Evolutionary conservation across 2,888 invertebrate species (phyloP), one percentile per base, ranked within the genome.

Genomic region (Eledona agricola): DNA sequence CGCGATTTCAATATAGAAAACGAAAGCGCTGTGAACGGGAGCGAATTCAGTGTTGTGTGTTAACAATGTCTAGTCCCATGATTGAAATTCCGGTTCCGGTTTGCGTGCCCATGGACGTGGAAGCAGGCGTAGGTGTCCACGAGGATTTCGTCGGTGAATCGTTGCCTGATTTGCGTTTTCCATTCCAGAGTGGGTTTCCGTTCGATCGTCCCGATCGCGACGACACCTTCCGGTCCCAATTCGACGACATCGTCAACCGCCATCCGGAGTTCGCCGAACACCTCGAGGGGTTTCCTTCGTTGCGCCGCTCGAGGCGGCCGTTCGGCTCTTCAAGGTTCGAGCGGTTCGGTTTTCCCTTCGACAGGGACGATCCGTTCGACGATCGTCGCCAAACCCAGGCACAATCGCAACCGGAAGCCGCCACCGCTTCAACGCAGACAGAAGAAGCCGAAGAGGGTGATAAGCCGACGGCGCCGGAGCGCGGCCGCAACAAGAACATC

Each of bases 231-330:
- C 76, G 77, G 4, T 72, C 77, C 16, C 81, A 81, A 53, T 80
- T 89, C 73, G 86, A 87, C 76, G 84, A 87, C 70, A 79, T 89
- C 61, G 88, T 87, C 28, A 79, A 84, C 59, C 80, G 88, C 5
- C 87, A 89, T 73, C 89, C 89, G 20, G 87, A 89, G 72, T 83
- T 89, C 67, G 88, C 88, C 55, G 86, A 86, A 69, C 85, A 86
- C 45, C 78, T 88, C 62, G 60, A 60, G 11, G 62, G 61, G 22
- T 72, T 74, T 47, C 68, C 71, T 4, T 63, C 66, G 43, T 40
- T 32, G 0, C 20, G 40, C 29, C 77, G 69, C 77, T 47, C 60
- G 38, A n/a, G 57, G 52, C 62, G 65, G 42, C 70, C 79, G 53
- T 83, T 82, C 40, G 63, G 66, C 3, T 40, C 58, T 54, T 55